Conservation (phyloP, 2,113 vertebrate genomes). For the Hypanus sabinus region DNA sequence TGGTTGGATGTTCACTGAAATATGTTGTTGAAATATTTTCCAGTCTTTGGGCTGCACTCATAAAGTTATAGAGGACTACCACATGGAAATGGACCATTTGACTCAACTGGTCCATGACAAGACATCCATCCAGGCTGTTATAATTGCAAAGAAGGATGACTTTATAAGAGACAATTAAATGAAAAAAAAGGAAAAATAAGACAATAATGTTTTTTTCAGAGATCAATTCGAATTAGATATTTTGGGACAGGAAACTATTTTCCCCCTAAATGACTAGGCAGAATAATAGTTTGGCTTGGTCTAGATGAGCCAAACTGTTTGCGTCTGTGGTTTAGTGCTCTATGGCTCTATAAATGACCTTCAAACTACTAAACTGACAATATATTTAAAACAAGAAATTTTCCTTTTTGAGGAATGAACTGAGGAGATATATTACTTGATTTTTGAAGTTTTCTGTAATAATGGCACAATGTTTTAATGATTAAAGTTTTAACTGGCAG, state of each 20-base stretch:
- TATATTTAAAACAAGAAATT: not conserved
- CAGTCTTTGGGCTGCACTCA: not conserved
- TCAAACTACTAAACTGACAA: not conserved
- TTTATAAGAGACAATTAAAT: not conserved
- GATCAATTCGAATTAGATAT: not conserved
- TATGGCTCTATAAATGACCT: not conserved
- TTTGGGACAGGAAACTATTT: not conserved
- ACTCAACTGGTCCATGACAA: too few relatives aligned
- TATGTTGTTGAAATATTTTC: not conserved
- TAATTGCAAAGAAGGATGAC: not conserved
- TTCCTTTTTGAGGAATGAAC: not conserved
- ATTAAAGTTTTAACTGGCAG: too few relatives aligned
- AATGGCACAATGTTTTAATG: not conserved
- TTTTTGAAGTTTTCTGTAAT: not conserved
- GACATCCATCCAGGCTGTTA: not conserved
- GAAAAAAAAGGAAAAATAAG: not conserved
- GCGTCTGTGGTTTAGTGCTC: too few relatives aligned
- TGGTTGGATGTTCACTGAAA: not conserved
- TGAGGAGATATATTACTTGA: not conserved
- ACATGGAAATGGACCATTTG: too few relatives aligned
- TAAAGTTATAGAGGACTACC: too few relatives aligned
- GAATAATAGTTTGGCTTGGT: too few relatives aligned
- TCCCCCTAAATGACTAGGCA: not conserved
- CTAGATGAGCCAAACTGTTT: too few relatives aligned
- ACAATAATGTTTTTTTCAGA: not conserved